Evolutionary conservation across 2,888 invertebrate genomes (phyloP), one percentile per base, ranked within the genome.

Genomic region (Baccha elongata): DNA sequence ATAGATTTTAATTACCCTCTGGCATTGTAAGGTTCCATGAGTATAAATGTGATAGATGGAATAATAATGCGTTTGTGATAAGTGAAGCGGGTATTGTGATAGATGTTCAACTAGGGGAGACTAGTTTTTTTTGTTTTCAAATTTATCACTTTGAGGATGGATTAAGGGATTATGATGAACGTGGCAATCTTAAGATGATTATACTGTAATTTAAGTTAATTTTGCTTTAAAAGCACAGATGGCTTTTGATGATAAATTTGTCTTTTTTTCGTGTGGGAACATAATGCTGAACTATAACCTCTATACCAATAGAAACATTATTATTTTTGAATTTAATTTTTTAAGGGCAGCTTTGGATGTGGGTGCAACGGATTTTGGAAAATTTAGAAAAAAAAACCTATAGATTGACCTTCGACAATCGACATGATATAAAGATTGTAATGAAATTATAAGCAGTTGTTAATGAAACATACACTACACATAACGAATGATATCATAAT

Each of bases 1-100:
- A 80, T 80, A 80, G 69, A 64, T 32, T 73, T 75, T 60, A 64
- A 75, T 74, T 80, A 58, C 52, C 60, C 50, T 50, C 37, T 44
- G 11, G 10, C n/a, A 58, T 69, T 69, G 42, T 58, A 21, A 44
- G 42, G 40, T 46, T 35, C 53, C 21, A 11, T 13, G 64, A 75
- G 74, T 13, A 40, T 19, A 11, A 29, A 53, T 35, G 44, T 46
- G 40, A 64, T 76, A 48, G 55, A 76, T 64, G 55, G 69, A 50
- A 37, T 65, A 50, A 50, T 44, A 58, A 35, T 50, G 64, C 64
- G 69, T 58, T 32, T 71, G 55, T 78, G 71, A 74, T 80, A 64
- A 74, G 55, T 80, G 58, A 80, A 46, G 64, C 52, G 80, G 80
- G 74, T 52, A 42, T 37, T 48, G n/a, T 50, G 15, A 48, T 55